These are phyloP conservation scores for Vidua macroura DNA, from an alignment of 2,113 vertebrate species.

Conservation along the genomic window DNA sequence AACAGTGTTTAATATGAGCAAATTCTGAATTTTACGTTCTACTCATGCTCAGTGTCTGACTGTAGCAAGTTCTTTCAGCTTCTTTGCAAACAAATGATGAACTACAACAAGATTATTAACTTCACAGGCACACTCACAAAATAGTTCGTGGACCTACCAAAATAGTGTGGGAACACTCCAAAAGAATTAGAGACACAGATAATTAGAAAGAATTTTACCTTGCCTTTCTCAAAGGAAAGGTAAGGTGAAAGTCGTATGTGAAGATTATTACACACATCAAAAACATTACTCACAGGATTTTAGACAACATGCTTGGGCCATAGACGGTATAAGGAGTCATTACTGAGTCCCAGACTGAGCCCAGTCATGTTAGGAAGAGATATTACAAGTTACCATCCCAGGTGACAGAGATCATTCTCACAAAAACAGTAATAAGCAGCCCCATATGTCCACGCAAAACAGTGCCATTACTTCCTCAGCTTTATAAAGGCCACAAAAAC, in stretches of 20 bases:
- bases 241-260: neutral
- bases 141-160: neutral
- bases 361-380: neutral
- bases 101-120: neutral
- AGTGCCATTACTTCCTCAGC: neutral
- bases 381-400: neutral
- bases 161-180: neutral
- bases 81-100: neutral
- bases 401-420: neutral
- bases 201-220: neutral
- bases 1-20: neutral
- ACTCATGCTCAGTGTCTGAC: neutral
- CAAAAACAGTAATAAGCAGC: neutral
- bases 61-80: neutral
- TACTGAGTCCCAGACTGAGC: neutral
- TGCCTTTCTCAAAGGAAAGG: neutral
- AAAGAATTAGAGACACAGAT: neutral
- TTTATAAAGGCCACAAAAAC: neutral
- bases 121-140: neutral
- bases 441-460: neutral
- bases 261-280: neutral
- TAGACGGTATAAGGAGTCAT: neutral
- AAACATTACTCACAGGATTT: neutral
- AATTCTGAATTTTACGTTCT: neutral
- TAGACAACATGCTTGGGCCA: neutral